Evolutionary conservation across 2,113 vertebrate species (phyloP), one percentile per base, ranked within the genome.

Genomic region (Poecile atricapillus): DNA sequence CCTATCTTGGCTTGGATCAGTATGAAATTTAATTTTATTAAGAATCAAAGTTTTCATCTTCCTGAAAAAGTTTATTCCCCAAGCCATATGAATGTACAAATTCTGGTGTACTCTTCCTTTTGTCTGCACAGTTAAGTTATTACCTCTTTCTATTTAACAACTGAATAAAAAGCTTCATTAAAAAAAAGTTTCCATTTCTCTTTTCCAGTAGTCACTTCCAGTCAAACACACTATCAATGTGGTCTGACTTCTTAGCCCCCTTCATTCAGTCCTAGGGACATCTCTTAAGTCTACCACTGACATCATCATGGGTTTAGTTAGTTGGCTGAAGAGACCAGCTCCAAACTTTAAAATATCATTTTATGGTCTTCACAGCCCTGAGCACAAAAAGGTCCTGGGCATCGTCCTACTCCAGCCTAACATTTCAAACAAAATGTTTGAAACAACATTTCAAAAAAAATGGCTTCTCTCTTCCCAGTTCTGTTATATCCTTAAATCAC

Each of bases 81-180:
- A 92, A 92, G 86, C 77, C 90, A 53, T 74, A 67, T 6, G 53
- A 77, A 78, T 56, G 47, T 95, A 95, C 39, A 76, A 93, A 78
- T 83, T 68, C 76, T 10, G 1, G 8, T 2, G 2, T 67, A n/a
- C 16, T 91, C 23, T 35, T 80, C 56, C 49, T 88, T 70, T 93
- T 52, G 65, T 69, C 91, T 91, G 69, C 64, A 93, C 86, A 68
- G 13, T 96, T 97, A 97, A 97, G 91, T 97, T 97, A 97, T 97
- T 97, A 28, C 56, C 65, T 93, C 95, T 82, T 94, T 78, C 84
- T 94, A 97, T 97, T 97, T 96, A 97, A 97, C 50, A 95, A 81
- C 15, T 92, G 37, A 97, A 97, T 96, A 90, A 97, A 96, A 92
- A 75, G 2, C 86, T 92, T 97, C 52, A 88, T 87, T 15, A 11